Evolutionary conservation across 2,113 vertebrate genomes (phyloP).

Genomic region (Pseudorasbora parva): DNA sequence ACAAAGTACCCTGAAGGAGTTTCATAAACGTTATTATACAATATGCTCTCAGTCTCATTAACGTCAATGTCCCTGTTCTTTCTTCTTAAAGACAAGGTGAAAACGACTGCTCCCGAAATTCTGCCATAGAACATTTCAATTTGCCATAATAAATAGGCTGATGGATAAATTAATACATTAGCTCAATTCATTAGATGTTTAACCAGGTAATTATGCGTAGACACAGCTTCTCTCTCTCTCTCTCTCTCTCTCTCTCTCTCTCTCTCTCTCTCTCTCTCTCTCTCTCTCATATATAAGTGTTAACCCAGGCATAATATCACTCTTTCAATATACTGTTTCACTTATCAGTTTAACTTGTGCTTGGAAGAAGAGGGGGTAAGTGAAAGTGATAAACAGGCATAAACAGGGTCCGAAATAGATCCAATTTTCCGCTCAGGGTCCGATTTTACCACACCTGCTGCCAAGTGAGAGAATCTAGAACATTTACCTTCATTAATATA

Average conservation of each 20-base stretch:
- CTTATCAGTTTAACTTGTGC: background rate
- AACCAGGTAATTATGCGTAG: slow-evolving; percentile 72
- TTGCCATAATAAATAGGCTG: slow-evolving; percentile 71
- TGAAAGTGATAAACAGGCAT: background rate
- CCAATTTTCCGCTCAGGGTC: too few species aligned
- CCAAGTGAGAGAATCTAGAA: background rate
- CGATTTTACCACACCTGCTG: background rate
- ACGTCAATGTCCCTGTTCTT: background rate
- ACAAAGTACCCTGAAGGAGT: background rate
- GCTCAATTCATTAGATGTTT: slow-evolving; percentile 72
- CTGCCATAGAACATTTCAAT: slow-evolving; percentile 65
- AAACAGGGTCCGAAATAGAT: background rate
- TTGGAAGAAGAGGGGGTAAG: background rate
- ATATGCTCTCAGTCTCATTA: background rate
- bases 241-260: background rate
- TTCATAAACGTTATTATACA: background rate
- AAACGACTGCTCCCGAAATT: slow-evolving; percentile 61
- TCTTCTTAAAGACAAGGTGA: slow-evolving; percentile 25
- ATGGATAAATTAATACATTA: slow-evolving; percentile 74
- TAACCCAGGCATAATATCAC: slow-evolving; percentile 71
- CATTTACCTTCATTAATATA: background rate
- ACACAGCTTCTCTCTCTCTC: slow-evolving; percentile 52
- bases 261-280: slow-evolving; percentile 5
- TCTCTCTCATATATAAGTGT: slow-evolving; percentile 60
- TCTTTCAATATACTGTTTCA: background rate